Conservation (phyloP, 2,113 vertebrate species). For the Drymodes brunneopygia region DNA sequence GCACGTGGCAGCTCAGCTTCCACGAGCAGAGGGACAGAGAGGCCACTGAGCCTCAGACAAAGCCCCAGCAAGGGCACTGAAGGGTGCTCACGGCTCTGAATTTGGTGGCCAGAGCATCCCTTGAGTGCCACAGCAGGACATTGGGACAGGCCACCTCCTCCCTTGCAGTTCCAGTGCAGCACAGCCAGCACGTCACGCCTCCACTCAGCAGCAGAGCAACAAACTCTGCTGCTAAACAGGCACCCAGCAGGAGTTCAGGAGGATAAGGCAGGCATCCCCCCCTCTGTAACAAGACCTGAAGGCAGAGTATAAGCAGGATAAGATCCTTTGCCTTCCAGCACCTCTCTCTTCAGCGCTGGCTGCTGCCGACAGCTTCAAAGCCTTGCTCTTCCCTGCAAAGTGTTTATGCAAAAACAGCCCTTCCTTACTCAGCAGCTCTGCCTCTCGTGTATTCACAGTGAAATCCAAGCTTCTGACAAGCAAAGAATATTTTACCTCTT, state of each 20-base stretch:
- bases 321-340: background rate
- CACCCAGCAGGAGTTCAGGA: background rate
- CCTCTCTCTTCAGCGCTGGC: background rate
- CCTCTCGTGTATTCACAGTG: background rate
- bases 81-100: background rate
- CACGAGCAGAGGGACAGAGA: background rate
- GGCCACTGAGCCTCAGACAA: fast-evolving
- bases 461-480: constrained; percentile 21
- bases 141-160: background rate
- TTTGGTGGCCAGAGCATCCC: background rate
- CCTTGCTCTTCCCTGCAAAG: background rate
- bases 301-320: background rate
- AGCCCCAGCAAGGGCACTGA: background rate
- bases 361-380: constrained; percentile 29
- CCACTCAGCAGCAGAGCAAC: fast-evolving
- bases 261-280: background rate
- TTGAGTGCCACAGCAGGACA: fast-evolving
- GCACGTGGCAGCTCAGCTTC: background rate
- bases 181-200: fast-evolving
- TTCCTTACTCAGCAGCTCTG: constrained; percentile 55
- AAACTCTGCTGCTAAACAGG: background rate
- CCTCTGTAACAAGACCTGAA: background rate
- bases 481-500: background rate
- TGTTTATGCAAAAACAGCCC: constrained; percentile 8
- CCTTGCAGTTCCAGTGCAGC: fast-evolving